Evolutionary conservation across 2,888 invertebrate genomes (phyloP), one percentile per base, ranked within the genome.

Genomic region (Philhelius pedissequus): DNA sequence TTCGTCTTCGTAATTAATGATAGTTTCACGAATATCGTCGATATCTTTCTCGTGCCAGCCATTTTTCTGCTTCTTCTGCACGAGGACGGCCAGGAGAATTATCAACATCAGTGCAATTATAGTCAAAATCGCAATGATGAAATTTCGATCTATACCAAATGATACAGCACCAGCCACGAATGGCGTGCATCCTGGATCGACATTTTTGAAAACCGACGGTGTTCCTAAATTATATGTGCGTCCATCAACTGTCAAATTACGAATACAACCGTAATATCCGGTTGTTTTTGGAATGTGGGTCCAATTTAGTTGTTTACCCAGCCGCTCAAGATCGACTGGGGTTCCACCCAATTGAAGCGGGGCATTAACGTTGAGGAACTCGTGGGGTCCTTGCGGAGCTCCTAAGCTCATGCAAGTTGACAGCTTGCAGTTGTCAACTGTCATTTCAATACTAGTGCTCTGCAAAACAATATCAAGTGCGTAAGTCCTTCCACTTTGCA

Each of bases 1-100:
- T 91, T 99, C 99, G 89, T 99, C 99, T 89, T 98, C 97, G 89
- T 99, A 99, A 88, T 97, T 97, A 88, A 99, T 97, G 84, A 99
- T 98, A 88, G 98, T 99, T 91, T 99, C 99, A 78, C 99, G 93
- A 35, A 98, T 98, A 89, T 99, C 98, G 89, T 99, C 98, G 87
- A 98, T 95, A 88, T 98, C 97, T 89, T 97, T 97, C 89, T 96
- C 96, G 48, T 96, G 95, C 93, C 97, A 95, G 74, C 96, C 96
- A 88, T 96, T 96, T 76, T 97, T 96, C 87, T 97, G 94, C 50
- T 96, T 93, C 87, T 97, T 95, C 88, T 97, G 96, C n/a, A 98
- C 96, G 0, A 97, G 96, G 25, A 97, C 97, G 3, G 98, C 96
- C 86, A 98, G 91, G n/a, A 98, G 92, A 18, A 98, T 93, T 78